These are phyloP conservation scores for Atethmia centrago DNA, from an alignment of 2,888 invertebrate genomes.

Conservation along the genomic window DNA sequence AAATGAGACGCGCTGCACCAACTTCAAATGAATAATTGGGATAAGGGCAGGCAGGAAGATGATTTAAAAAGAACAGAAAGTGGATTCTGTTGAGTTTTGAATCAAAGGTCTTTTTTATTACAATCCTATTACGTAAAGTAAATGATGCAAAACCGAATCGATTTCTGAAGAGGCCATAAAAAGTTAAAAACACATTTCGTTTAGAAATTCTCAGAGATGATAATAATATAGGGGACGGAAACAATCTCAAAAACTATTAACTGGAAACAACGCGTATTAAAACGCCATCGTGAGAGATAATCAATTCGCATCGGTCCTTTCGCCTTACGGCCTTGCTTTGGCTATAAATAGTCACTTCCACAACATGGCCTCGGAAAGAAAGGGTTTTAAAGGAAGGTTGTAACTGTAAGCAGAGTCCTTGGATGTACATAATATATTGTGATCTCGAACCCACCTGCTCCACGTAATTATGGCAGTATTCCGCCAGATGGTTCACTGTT, in stretches of 20 bases:
- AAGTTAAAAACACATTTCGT: neutral
- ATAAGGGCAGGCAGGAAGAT: neutral
- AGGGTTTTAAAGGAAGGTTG: constrained; percentile 32
- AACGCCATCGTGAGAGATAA: constrained; percentile 20
- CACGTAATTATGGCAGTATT: constrained; percentile 3
- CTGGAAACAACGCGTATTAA: neutral
- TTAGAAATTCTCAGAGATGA: neutral
- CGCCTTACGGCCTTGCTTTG: constrained; percentile 21
- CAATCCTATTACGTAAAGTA: neutral
- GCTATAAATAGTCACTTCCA: constrained; percentile 37
- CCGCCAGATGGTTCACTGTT: neutral
- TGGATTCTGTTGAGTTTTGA: neutral
- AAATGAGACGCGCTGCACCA: neutral
- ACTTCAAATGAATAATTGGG: neutral
- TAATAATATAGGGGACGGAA: neutral
- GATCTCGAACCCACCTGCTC: constrained; percentile 18
- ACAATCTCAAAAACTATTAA: neutral
- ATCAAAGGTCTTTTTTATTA: neutral
- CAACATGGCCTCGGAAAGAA: constrained; percentile 30
- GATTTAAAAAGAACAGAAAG: neutral
- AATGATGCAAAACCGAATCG: neutral
- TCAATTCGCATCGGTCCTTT: constrained; percentile 23
- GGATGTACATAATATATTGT: constrained; percentile 19
- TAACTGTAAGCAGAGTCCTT: constrained; percentile 24
- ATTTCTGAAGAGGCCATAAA: neutral